Evolutionary conservation across 2,888 invertebrate genomes (phyloP).

Genomic region (Macrosiphum euphorbiae): DNA sequence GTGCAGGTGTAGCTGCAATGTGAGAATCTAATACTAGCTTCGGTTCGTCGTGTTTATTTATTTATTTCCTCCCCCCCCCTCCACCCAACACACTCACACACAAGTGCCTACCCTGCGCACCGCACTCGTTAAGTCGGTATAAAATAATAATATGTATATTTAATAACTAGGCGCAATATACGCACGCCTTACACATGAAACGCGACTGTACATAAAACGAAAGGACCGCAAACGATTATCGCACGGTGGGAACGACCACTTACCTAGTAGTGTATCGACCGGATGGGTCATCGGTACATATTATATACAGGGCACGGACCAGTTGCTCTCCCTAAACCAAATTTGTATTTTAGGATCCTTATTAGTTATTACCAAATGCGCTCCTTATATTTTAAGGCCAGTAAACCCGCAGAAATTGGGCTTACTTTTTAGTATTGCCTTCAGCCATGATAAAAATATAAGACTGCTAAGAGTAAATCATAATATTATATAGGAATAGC

Average conservation of each 20-base stretch:
- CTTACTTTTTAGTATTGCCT: not conserved
- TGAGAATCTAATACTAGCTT: constrained; percentile 23
- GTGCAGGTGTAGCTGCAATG: constrained; percentile 8
- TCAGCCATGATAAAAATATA: not conserved
- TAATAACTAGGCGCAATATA: not conserved
- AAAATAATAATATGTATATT: not conserved
- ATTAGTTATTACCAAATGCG: not conserved
- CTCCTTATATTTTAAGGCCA: not conserved
- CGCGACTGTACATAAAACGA: not conserved
- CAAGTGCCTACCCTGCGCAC: not conserved
- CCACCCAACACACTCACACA: not conserved
- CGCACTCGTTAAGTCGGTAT: not conserved
- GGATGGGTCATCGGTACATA: not conserved
- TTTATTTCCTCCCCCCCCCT: not conserved
- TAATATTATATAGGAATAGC: no score
- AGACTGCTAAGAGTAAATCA: no score
- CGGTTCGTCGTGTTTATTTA: constrained; percentile 16
- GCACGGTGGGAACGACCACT: not conserved
- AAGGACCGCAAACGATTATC: not conserved
- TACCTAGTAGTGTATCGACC: not conserved
- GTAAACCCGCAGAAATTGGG: not conserved
- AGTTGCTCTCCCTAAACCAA: not conserved
- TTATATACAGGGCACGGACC: not conserved
- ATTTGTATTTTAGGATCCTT: not conserved
- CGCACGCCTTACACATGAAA: not conserved